A percentile compares a stretch with the other conserved stretches of the same genome.
Conservation (phyloP, 2,797 vertebrate genomes). For the Rallus crepitans region DNA sequence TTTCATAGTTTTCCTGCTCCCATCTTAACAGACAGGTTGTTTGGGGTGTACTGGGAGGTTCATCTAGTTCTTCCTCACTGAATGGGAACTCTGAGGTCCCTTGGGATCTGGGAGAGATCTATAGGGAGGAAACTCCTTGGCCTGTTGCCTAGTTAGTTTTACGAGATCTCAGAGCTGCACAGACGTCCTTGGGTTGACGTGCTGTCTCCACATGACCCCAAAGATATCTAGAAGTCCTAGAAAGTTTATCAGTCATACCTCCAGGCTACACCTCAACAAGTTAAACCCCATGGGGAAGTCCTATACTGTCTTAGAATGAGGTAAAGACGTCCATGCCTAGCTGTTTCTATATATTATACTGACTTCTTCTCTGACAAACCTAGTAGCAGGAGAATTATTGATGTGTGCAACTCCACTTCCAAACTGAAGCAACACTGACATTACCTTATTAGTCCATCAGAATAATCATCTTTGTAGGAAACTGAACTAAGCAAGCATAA, state of each 20-base stretch:
- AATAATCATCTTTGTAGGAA: not conserved
- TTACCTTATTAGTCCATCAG: not conserved
- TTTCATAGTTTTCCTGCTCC: not conserved
- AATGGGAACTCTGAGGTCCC: rapidly evolving
- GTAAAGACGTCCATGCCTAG: not conserved
- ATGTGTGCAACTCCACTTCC: not conserved
- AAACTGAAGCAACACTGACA: not conserved
- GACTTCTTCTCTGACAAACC: not conserved
- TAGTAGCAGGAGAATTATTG: not conserved
- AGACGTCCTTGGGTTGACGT: not conserved
- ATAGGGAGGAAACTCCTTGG: not conserved
- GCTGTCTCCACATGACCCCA: not conserved
- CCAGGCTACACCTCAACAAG: not conserved
- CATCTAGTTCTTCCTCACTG: not conserved
- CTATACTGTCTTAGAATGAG: not conserved
- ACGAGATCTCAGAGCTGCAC: not conserved
- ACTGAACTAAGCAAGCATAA: not conserved
- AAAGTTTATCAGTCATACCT: not conserved
- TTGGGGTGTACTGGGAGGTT: not conserved
- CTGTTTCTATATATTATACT: not conserved
- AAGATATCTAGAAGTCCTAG: not conserved
- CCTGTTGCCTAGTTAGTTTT: not conserved
- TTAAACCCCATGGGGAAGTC: not conserved
- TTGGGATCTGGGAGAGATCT: not conserved
- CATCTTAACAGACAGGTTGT: not conserved